phyloP scores from a whole-genome alignment of 1,140 invertebrate genomes.

The Pseudomyrmex flavicornis region DNA sequence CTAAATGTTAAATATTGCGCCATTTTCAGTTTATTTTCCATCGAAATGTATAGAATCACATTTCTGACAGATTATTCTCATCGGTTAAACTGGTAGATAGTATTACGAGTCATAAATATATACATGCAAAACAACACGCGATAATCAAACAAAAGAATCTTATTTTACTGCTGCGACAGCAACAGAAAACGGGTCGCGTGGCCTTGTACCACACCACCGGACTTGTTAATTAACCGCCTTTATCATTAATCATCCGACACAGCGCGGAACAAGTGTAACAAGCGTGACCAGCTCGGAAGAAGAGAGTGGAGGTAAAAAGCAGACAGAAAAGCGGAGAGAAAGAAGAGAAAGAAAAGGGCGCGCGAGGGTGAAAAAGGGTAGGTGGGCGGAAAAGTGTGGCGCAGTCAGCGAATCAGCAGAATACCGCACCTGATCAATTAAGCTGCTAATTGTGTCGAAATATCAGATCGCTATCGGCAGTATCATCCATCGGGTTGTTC shows the following conservation, averaged over 20 bases:
- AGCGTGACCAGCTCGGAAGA: background rate
- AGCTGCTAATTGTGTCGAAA: slow-evolving; percentile 67
- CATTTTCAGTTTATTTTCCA: too few species aligned
- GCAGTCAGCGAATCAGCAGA: slow-evolving; percentile 44
- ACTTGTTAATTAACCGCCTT: slow-evolving; percentile 29
- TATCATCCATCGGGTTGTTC: slow-evolving; percentile 36
- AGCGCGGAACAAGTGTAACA: slow-evolving; percentile 17
- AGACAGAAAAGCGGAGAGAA: background rate
- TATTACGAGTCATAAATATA: slow-evolving; percentile 4
- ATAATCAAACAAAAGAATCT: background rate
- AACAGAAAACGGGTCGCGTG: background rate
- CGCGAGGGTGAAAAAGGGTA: background rate
- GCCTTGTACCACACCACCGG: background rate
- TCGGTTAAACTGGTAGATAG: too few species aligned
- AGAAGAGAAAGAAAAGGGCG: background rate
- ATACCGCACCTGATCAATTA: slow-evolving; percentile 74
- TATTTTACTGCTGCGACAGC: background rate
- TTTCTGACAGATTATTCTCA: too few species aligned
- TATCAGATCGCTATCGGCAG: slow-evolving; percentile 60
- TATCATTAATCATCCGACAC: slow-evolving; percentile 45
- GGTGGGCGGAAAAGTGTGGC: slow-evolving; percentile 12
- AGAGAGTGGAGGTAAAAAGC: background rate
- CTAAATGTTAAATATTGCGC: too few species aligned
- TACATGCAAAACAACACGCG: background rate
- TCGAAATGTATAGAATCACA: too few species aligned